Percentiles rank a stretch among this genome's conserved stretches.
These are phyloP conservation scores for Zaprionus inermis DNA, from an alignment of 1,140 invertebrate species.

Conservation along the genomic window DNA sequence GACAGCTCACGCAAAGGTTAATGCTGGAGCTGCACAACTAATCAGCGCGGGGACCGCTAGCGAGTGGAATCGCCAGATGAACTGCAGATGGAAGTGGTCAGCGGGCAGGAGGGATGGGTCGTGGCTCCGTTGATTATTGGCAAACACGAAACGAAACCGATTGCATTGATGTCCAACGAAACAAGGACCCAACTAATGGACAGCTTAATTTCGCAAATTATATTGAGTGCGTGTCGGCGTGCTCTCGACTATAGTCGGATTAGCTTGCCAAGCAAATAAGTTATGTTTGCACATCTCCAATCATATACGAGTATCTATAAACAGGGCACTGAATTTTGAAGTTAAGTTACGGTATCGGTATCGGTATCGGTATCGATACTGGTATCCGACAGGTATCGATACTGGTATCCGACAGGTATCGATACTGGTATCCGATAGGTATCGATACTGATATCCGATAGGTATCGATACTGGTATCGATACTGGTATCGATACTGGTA, in stretches of 20 bases:
- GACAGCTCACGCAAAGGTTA: constrained; percentile 80
- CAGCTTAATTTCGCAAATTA: constrained; percentile 37
- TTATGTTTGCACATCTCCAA: not conserved
- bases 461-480: constrained; percentile 2
- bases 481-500: not conserved
- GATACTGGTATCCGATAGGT: not conserved
- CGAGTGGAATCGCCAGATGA: constrained; percentile 17
- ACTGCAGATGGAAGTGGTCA: not conserved
- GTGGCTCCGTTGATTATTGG: constrained; percentile 55
- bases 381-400: too few relatives aligned
- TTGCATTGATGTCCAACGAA: constrained; percentile 49
- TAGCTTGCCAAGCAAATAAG: not conserved
- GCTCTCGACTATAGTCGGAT: constrained; percentile 8
- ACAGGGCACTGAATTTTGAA: too few relatives aligned
- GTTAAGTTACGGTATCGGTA: too few relatives aligned
- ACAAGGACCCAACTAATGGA: constrained; percentile 25
- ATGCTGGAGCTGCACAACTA: constrained; percentile 55
- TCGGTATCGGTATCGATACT: too few relatives aligned
- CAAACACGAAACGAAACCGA: constrained; percentile 67
- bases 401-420: too few relatives aligned
- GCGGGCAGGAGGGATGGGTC: not conserved
- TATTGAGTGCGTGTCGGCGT: constrained; percentile 14
- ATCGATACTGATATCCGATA: not conserved
- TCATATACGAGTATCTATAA: not conserved
- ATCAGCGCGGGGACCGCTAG: constrained; percentile 41